Conservation (phyloP, 2,113 vertebrate species). For the Okapia johnstoni region DNA sequence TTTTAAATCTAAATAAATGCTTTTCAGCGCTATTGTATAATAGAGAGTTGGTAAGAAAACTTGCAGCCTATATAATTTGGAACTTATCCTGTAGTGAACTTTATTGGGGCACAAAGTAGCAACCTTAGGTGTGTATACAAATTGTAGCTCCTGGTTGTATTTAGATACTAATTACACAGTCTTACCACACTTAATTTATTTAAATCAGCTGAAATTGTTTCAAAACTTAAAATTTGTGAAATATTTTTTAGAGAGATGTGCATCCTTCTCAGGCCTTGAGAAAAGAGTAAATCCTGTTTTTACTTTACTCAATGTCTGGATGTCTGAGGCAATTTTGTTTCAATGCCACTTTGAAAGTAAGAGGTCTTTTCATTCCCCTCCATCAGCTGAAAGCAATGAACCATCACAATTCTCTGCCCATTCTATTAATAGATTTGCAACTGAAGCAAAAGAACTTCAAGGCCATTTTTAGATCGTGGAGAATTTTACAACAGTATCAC, state of each 20-base stretch:
- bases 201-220: background rate
- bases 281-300: background rate
- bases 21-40: background rate
- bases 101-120: background rate
- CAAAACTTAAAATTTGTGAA: background rate
- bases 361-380: slow-evolving; percentile 66
- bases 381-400: slow-evolving; percentile 74
- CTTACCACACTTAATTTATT: background rate
- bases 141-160: background rate
- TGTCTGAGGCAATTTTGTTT: slow-evolving; percentile 62
- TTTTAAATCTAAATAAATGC: background rate
- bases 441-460: slow-evolving; percentile 76
- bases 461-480: slow-evolving; percentile 63
- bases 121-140: background rate
- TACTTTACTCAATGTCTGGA: background rate
- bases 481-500: slow-evolving; percentile 60
- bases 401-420: slow-evolving; percentile 67
- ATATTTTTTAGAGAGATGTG: background rate
- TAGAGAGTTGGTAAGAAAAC: background rate
- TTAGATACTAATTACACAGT: background rate
- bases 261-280: background rate
- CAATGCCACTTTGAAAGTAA: slow-evolving; percentile 70
- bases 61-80: background rate
- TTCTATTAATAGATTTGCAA: slow-evolving; percentile 77
- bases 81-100: background rate